Conservation (phyloP, 2,888 invertebrate species). For the Ormyrus nitidulus region DNA sequence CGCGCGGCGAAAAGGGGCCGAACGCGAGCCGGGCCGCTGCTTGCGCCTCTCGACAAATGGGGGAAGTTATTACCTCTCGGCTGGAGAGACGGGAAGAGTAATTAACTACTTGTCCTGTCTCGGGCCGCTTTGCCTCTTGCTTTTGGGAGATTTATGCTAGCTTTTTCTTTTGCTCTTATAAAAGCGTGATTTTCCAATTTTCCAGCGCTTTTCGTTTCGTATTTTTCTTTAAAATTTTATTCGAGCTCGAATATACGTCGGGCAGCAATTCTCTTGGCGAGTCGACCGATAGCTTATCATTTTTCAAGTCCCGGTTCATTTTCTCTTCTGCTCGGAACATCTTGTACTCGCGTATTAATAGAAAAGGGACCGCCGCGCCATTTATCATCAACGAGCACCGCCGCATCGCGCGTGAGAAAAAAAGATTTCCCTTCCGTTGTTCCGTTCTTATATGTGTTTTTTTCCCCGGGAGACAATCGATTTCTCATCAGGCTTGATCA, state of each 20-base stretch:
- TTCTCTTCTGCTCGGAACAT: constrained; percentile 13
- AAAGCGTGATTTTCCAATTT: no score
- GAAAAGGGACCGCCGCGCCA: constrained; percentile 26
- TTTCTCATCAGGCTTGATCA: constrained; percentile 38
- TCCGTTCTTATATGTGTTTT: no score
- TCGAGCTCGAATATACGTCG: no score
- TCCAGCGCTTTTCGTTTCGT: no score
- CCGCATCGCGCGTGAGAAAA: background rate
- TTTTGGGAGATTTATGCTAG: no score
- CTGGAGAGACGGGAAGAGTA: constrained; percentile 71
- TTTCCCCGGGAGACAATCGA: constrained; percentile 32
- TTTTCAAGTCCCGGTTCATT: constrained; percentile 25
- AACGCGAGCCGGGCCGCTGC: no score
- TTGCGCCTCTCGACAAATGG: constrained; percentile 73
- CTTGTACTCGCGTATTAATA: constrained; percentile 40
- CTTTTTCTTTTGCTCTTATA: no score
- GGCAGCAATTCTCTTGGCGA: constrained; percentile 21
- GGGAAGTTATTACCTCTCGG: constrained; percentile 72
- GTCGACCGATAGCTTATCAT: constrained; percentile 48
- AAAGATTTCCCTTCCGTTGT: constrained; percentile 2
- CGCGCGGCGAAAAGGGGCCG: background rate
- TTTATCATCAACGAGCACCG: constrained; percentile 30
- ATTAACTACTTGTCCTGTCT: constrained; percentile 66
- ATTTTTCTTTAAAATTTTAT: no score
- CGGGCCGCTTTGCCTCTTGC: constrained; percentile 41